phyloP scores from a whole-genome alignment of 2,113 vertebrate species.

The Urocynchramus pylzowi region DNA sequence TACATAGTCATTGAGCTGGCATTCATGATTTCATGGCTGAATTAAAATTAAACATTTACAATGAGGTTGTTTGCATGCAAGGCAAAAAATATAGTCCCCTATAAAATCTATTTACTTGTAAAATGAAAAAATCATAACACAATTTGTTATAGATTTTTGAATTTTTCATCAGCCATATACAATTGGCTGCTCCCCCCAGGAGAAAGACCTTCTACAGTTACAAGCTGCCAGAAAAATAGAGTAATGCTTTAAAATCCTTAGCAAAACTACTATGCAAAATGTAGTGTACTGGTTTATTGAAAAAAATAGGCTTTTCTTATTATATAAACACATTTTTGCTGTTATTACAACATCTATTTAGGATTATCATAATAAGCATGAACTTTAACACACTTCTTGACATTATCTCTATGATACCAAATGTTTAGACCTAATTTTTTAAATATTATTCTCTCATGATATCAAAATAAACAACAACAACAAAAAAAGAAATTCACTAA shows the following conservation, averaged over 20 bases:
- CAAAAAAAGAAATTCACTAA: not conserved
- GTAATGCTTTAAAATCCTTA: not conserved
- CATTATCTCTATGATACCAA: not conserved
- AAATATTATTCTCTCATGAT: not conserved
- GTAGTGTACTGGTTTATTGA: not conserved
- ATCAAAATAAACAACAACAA: not conserved
- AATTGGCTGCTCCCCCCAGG: not conserved
- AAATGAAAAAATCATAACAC: not conserved
- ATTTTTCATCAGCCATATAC: not conserved
- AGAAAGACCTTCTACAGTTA: not conserved
- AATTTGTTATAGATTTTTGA: not conserved
- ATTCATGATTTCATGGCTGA: not conserved
- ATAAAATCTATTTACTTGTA: not conserved
- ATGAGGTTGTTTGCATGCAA: not conserved
- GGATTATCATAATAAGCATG: not conserved
- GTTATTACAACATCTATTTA: not conserved
- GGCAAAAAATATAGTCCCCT: not conserved
- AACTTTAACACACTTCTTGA: not conserved
- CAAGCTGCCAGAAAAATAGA: not conserved
- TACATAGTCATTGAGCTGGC: not conserved
- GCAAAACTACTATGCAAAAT: not conserved
- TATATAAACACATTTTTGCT: not conserved
- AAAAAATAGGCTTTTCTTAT: not conserved
- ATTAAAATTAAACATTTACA: conserved; percentile 1
- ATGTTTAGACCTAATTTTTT: not conserved